Conservation (phyloP, 2,797 vertebrate genomes). For the Gila robusta region DNA sequence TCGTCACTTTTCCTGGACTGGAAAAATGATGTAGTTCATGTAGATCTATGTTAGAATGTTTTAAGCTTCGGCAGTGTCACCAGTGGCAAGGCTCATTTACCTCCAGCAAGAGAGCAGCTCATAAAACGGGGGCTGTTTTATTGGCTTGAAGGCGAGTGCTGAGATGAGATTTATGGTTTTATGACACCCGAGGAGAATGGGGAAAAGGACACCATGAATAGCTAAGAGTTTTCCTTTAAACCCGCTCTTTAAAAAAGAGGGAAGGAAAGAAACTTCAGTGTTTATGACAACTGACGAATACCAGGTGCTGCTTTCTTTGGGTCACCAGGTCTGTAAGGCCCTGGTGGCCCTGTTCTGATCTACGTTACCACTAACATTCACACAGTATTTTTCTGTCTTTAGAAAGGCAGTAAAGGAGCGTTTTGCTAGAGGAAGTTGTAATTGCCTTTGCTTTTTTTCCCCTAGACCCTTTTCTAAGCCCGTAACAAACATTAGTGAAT, state of each 20-base stretch:
- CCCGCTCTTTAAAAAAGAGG: slow-evolving; percentile 67
- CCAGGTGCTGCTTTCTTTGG: slow-evolving; percentile 72
- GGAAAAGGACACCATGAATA: slow-evolving; percentile 73
- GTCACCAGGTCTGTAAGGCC: slow-evolving; percentile 58
- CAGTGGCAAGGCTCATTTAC: slow-evolving; percentile 66
- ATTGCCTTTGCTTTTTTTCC: not conserved
- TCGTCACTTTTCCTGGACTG: not conserved
- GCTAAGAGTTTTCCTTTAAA: slow-evolving; percentile 77
- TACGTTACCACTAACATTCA: not conserved
- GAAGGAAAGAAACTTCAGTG: slow-evolving; percentile 66
- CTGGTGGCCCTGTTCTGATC: slow-evolving; percentile 63
- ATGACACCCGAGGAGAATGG: slow-evolving; percentile 78
- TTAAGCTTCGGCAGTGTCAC: slow-evolving; percentile 60
- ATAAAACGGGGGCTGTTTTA: slow-evolving; percentile 72
- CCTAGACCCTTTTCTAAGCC: not conserved
- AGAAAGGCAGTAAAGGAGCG: not conserved
- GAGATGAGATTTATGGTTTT: slow-evolving; percentile 85
- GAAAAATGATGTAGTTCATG: not conserved
- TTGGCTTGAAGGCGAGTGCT: slow-evolving; percentile 68
- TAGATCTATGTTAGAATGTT: slow-evolving; percentile 53
- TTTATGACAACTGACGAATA: slow-evolving; percentile 76
- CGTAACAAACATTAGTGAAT: not conserved
- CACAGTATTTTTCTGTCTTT: slow-evolving; percentile 9
- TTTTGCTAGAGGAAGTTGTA: not conserved
- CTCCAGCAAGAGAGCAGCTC: slow-evolving; percentile 68